phyloP scores from a whole-genome alignment of 2,113 vertebrate genomes.

The Aythya baeri region DNA sequence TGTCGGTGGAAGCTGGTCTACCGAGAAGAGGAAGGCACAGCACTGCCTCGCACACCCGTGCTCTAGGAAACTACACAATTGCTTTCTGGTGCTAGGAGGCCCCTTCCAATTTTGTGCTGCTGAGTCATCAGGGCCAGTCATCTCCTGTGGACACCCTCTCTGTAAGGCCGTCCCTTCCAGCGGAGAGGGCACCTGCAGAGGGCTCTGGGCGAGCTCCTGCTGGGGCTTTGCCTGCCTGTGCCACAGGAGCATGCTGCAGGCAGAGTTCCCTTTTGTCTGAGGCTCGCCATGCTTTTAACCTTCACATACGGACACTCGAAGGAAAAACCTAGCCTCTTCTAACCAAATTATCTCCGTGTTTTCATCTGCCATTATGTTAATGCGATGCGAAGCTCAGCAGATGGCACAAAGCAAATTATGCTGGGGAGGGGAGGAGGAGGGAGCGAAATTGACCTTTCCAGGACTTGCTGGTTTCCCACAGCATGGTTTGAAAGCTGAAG shows the following conservation, averaged over 20 bases:
- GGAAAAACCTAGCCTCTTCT: conserved; percentile 69
- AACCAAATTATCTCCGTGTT: conserved; percentile 77
- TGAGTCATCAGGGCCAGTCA: neutral
- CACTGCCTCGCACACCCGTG: neutral
- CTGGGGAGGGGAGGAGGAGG: conserved; percentile 22
- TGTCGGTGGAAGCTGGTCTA: neutral
- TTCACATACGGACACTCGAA: conserved; percentile 63
- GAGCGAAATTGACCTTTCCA: conserved; percentile 77
- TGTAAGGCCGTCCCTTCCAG: neutral
- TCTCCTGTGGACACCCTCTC: neutral
- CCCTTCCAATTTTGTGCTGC: neutral
- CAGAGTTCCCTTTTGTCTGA: neutral
- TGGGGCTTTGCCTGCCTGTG: neutral
- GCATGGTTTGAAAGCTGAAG: conserved; percentile 65
- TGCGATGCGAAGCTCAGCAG: conserved; percentile 75
- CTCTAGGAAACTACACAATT: neutral
- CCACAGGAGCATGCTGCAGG: neutral
- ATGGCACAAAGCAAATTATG: conserved; percentile 81
- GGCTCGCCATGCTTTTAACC: conserved; percentile 74
- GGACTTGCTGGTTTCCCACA: conserved; percentile 69
- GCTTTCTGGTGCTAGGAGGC: neutral
- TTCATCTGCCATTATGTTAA: conserved; percentile 83
- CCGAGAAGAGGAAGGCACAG: neutral
- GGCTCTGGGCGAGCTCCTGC: neutral
- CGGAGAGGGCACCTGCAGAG: neutral